Evolutionary conservation across 2,113 vertebrate genomes (phyloP), one percentile per base, ranked within the genome.

Genomic region (Bubo scandiacus): DNA sequence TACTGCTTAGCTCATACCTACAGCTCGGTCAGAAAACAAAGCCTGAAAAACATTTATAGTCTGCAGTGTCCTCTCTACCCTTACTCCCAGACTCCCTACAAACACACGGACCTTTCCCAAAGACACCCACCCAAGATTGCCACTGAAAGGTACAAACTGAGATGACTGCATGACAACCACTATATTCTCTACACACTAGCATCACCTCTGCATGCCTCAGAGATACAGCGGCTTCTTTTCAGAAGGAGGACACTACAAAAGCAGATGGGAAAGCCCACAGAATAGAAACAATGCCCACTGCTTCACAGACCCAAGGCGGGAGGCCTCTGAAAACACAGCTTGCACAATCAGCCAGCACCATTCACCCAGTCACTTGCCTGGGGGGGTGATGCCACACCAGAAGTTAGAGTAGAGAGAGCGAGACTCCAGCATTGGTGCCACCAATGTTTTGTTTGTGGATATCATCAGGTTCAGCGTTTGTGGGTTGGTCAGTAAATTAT

Each of bases 351-450:
- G 54, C 22, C 12, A 26, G 65, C 51, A 26, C n/a, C 2, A 0
- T 11, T 47, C 47, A 10, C 0, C 1, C 3, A 3, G 25, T 68
- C 54, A 98, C 98, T 98, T 98, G 98, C 99, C 99, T 99, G 99
- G 23, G 99, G 99, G 99, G 14, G 99, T 99, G 96, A 99, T 99
- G 95, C 99, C 99, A 65, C 99, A 99, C 99, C 99, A 99, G 98
- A 99, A 99, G 97, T 99, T 99, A 51, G 99, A 99, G 97, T 99
- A 99, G 30, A 99, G 98, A 4, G 99, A 98, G 47, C 99, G 98
- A 51, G 99, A 99, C 96, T 99, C 99, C 4, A 99, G 96, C 99
- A 99, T 99, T 3, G 99, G 99, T 5, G 99, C 98, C 95, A 99
- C 99, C 84, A 99, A 61, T 0, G 99, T 99, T 91, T 98, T 94